Percentiles rank a stretch among this genome's conserved stretches.
These are phyloP conservation scores for Illadopsis cleaveri DNA, from an alignment of 2,113 vertebrate genomes.

Conservation along the genomic window DNA sequence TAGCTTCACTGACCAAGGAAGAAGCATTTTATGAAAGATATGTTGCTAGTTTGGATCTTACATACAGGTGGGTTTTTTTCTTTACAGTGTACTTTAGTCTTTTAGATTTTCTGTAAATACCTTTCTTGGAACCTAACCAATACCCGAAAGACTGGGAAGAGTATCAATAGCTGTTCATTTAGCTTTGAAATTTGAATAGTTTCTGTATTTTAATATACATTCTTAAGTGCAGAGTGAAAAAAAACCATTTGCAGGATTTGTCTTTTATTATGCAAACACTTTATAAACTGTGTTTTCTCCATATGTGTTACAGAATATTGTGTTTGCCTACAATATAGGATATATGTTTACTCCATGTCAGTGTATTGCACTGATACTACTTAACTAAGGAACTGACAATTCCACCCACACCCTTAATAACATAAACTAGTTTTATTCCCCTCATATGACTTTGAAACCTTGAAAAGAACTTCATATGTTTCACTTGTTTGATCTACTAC, in stretches of 20 bases:
- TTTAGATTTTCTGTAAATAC: background rate
- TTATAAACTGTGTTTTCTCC: background rate
- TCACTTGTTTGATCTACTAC: background rate
- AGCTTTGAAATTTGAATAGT: background rate
- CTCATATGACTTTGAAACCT: background rate
- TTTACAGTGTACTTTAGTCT: background rate
- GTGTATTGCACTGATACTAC: background rate
- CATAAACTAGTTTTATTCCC: background rate
- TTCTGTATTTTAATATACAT: background rate
- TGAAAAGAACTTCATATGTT: background rate
- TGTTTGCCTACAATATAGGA: background rate
- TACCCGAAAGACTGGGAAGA: background rate
- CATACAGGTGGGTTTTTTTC: conserved; percentile 56
- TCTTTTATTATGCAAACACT: background rate
- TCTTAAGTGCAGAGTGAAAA: background rate
- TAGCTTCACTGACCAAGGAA: conserved; percentile 64
- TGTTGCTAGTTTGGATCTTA: conserved; percentile 9
- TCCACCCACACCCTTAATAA: background rate
- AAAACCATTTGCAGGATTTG: background rate
- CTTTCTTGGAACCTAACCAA: background rate
- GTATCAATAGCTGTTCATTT: background rate
- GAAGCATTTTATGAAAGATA: conserved; percentile 68
- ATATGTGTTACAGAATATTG: background rate
- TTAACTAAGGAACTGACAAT: background rate
- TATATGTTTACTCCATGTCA: background rate